Base-by-base conservation (phyloP, 35 echinoderm and acorn worm genomes). In the Anneissia japonica region DNA sequence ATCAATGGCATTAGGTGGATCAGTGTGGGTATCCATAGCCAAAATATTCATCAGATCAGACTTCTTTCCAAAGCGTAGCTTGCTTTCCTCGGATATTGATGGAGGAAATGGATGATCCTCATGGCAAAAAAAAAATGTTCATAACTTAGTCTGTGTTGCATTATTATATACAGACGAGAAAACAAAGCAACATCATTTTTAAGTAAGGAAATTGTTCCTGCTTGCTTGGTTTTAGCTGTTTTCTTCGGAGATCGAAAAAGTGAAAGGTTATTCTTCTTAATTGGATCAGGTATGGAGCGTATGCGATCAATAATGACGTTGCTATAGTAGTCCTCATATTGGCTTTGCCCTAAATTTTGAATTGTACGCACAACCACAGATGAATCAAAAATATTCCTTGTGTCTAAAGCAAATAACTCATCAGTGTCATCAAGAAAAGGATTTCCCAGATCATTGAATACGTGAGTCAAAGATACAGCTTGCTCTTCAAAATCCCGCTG, bases 51-150 rank as follows among this genome's bases (percentile, higher is more conserved):
- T 19, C 51, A 64, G 51, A 12, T 64, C 1, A 23, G 9, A 64
- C 26, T 64, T 64, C 1, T 9, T 64, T 2, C 51, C 51, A 12
- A 64, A 23, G 21, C 26, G 10, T 16, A 64, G 19, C 51, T 64
- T 64, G 7, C 51, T 23, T 10, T 0, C n/a, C 0, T 88, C 31
- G 28, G 91, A 89, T 0, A 93, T 26, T 0, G 91, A 56, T 13
- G 91, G 91, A 30, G 86, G 86, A 31, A 13, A 78, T 43, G 82
- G 17, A 39, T 93, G 91, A 28, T 77, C 81, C 31, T 89, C 86
- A 28, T 89, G 91, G 30, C 29, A 76, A 93, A 93, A 46, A 89
- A 93, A 10, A n/a, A 11, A 46, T 30, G 75, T 0, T 55, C 28
- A 31, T 89, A 81, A 41, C 91, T 81, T 37, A 89, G 82, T 21